phyloP scores from a whole-genome alignment of 2,113 vertebrate species.

The Vulpes vulpes region DNA sequence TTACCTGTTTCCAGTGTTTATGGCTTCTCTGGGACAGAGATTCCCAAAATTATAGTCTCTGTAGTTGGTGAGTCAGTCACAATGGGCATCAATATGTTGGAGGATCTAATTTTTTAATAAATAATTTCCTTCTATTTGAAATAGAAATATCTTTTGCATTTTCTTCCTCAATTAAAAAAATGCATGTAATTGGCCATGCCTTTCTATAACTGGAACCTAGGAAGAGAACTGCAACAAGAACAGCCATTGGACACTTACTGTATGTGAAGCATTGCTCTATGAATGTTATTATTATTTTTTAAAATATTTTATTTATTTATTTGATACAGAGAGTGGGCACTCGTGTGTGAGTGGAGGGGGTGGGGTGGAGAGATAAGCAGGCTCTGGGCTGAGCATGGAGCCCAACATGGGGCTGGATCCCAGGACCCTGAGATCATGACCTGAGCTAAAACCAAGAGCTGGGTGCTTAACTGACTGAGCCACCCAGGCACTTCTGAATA shows the following conservation, averaged over 20 bases:
- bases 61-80: not conserved
- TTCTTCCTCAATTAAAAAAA: not conserved
- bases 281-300: not conserved
- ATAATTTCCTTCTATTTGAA: not conserved
- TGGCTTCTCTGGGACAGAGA: accelerated
- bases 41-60: not conserved
- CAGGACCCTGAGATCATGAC: not conserved
- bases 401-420: accelerated
- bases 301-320: not conserved
- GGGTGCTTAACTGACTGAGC: not conserved
- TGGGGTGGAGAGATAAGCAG: not conserved
- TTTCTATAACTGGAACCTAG: not conserved
- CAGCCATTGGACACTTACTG: not conserved
- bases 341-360: not conserved
- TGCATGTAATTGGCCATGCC: not conserved
- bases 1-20: not conserved
- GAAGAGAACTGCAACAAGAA: not conserved
- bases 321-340: not conserved
- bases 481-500: not conserved
- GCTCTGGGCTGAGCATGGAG: not conserved
- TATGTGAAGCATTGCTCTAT: accelerated
- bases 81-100: not conserved
- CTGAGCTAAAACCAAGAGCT: not conserved
- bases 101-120: not conserved
- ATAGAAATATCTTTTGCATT: not conserved